Evolutionary conservation across 2,113 vertebrate genomes (phyloP).

Genomic region (Gambusia holbrooki): DNA sequence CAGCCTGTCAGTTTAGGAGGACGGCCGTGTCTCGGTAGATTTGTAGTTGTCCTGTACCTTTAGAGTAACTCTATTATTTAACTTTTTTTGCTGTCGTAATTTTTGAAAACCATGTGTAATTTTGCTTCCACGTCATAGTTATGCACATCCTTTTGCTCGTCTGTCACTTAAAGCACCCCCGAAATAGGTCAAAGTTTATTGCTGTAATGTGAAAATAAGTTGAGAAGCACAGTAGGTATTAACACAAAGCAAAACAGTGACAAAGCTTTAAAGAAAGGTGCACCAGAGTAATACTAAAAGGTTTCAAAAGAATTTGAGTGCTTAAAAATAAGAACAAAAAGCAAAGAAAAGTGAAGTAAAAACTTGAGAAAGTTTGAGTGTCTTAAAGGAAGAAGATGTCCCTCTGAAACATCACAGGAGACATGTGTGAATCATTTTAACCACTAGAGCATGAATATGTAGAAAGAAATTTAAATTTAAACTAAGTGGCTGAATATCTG

Average conservation of each 20-base stretch:
- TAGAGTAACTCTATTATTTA: too few species aligned
- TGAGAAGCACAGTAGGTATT: too few species aligned
- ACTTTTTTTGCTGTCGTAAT: neutral
- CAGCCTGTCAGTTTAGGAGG: neutral
- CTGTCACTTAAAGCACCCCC: too few species aligned
- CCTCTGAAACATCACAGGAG: neutral
- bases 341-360: constrained; percentile 3
- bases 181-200: too few species aligned
- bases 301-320: constrained; percentile 12
- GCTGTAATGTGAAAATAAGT: too few species aligned
- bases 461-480: neutral
- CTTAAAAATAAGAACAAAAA: neutral
- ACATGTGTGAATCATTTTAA: neutral
- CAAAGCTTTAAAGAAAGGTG: constrained; percentile 17
- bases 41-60: neutral
- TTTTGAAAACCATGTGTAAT: neutral
- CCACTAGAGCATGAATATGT: constrained; percentile 6
- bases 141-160: too few species aligned
- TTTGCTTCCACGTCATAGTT: neutral
- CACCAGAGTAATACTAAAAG: constrained; percentile 4
- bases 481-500: constrained; percentile 13
- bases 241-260: constrained; percentile 7
- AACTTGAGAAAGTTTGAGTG: constrained; percentile 5
- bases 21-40: neutral
- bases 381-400: constrained; percentile 5